Evolutionary conservation across 1,140 invertebrate species (phyloP).

Genomic region (Drosophila setifemur): DNA sequence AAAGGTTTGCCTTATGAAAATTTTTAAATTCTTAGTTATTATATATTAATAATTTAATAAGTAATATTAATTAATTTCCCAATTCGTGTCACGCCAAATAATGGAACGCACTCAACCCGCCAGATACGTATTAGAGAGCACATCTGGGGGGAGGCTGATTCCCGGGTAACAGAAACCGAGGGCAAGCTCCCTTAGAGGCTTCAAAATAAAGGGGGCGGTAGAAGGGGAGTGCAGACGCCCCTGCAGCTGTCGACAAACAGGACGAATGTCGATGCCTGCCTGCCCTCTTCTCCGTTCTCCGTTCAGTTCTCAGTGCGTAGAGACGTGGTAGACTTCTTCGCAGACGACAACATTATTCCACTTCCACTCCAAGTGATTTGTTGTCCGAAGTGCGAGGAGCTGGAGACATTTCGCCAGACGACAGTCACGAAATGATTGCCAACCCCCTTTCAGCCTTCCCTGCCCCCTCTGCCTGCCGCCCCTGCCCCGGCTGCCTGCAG

Average conservation of each 20-base stretch:
- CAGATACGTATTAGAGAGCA: no score
- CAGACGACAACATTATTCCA: conserved; percentile 67
- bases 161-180: no score
- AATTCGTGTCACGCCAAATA: no score
- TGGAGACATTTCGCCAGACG: conserved; percentile 57
- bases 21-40: no score
- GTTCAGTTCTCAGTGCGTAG: conserved; percentile 49
- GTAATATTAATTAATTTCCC: no score
- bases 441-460: neutral
- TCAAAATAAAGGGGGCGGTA: no score
- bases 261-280: conserved; percentile 4
- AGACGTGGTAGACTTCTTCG: conserved; percentile 25
- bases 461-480: neutral
- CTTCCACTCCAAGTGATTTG: conserved; percentile 70
- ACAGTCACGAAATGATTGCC: conserved; percentile 28
- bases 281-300: neutral
- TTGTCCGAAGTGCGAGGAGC: conserved; percentile 33
- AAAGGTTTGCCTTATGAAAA: no score
- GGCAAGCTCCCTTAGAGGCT: neutral
- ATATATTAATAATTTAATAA: no score
- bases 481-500: neutral
- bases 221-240: neutral
- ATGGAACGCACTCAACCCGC: no score
- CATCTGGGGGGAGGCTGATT: no score
- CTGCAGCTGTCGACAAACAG: conserved; percentile 23